These are phyloP conservation scores for Pterophyllum scalare DNA, from an alignment of 2,113 vertebrate species.

Conservation along the genomic window DNA sequence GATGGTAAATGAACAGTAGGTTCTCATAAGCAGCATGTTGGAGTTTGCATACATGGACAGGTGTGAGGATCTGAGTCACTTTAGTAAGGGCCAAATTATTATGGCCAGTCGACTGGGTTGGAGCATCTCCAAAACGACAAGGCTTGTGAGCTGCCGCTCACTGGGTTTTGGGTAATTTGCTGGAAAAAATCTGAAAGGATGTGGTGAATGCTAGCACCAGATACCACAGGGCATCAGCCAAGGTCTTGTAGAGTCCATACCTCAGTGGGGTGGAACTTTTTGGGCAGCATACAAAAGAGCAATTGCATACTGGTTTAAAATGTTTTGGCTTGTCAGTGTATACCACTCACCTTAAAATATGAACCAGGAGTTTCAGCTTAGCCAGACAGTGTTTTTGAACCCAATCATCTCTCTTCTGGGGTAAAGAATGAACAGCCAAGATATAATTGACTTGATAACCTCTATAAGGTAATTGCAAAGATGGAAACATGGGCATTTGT, in stretches of 20 bases:
- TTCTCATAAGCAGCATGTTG: too few relatives aligned
- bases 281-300: not conserved
- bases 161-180: not conserved
- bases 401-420: not conserved
- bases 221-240: not conserved
- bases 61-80: not conserved
- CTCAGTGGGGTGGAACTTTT: not conserved
- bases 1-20: too few relatives aligned
- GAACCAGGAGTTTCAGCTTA: not conserved
- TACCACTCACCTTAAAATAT: not conserved
- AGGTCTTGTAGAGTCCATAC: not conserved
- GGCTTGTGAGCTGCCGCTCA: not conserved
- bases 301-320: not conserved
- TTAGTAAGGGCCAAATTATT: conserved; percentile 3
- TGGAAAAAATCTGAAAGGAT: not conserved
- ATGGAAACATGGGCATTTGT: not conserved
- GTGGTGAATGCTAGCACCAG: not conserved
- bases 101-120: not conserved
- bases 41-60: not conserved
- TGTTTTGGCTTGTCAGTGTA: not conserved
- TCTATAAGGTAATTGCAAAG: not conserved
- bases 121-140: not conserved
- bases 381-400: not conserved
- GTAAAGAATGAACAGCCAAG: not conserved
- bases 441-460: not conserved